Evolutionary conservation across 2,888 invertebrate species (phyloP).

Genomic region (Galeruca laticollis): DNA sequence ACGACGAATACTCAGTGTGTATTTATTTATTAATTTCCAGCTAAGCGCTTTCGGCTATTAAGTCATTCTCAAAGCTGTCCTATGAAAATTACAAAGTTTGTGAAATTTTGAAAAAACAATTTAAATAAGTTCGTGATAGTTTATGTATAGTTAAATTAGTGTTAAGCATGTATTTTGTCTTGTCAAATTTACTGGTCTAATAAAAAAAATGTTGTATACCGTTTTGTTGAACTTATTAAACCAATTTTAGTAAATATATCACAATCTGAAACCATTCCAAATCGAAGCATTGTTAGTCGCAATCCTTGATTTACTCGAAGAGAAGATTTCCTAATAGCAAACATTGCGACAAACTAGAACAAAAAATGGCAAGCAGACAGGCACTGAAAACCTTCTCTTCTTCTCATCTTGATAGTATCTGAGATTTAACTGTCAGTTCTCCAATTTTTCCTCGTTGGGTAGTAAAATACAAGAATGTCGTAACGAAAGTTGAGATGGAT

Average conservation of each 20-base stretch:
- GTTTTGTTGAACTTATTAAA: not conserved
- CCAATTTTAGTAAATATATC: conserved; percentile 12
- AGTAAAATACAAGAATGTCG: conserved; percentile 56
- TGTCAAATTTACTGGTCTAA: not conserved
- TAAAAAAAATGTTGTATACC: not conserved
- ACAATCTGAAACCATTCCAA: conserved; percentile 7
- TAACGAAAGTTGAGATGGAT: conserved; percentile 55
- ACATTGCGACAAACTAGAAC: conserved; percentile 46
- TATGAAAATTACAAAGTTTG: no score
- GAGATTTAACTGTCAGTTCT: conserved; percentile 57
- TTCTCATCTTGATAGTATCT: conserved; percentile 54
- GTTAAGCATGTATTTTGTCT: no score
- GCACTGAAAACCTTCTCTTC: conserved; percentile 52
- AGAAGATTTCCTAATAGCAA: conserved; percentile 24
- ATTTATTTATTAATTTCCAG: no score
- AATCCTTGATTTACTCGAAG: conserved; percentile 20
- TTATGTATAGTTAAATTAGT: no score
- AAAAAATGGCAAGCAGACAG: conserved; percentile 44
- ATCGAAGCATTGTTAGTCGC: conserved; percentile 9
- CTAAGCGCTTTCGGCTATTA: no score
- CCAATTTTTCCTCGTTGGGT: conserved; percentile 52
- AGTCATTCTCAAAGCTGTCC: no score
- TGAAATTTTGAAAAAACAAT: no score
- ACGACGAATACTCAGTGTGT: no score
- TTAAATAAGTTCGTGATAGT: no score